Percentiles rank a stretch among this genome's conserved stretches.
These are phyloP conservation scores for Poeciliopsis turrubarensis DNA, from an alignment of 2,113 vertebrate species.

Conservation along the genomic window DNA sequence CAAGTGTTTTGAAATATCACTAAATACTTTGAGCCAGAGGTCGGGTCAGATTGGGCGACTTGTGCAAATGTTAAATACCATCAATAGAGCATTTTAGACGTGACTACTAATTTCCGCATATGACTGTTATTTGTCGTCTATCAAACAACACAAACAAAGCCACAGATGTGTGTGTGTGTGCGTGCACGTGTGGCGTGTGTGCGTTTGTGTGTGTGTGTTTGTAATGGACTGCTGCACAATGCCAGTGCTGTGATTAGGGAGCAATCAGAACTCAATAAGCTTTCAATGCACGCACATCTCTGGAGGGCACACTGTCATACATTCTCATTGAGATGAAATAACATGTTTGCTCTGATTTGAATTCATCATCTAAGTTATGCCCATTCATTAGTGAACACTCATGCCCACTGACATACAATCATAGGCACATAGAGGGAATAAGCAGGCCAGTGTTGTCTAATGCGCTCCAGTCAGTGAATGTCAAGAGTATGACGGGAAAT, in stretches of 20 bases:
- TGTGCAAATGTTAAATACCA: not conserved
- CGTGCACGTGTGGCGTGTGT: no score
- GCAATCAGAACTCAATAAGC: constrained; percentile 74
- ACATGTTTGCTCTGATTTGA: constrained; percentile 18
- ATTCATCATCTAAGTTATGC: constrained; percentile 2
- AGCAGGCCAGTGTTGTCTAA: not conserved
- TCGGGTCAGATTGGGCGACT: no score
- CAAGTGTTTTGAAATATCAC: no score
- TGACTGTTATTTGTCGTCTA: constrained; percentile 3
- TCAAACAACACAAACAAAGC: not conserved
- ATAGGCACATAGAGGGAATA: not conserved
- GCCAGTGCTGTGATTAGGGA: constrained; percentile 63
- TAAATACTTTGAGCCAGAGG: no score
- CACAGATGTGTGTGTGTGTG: not conserved
- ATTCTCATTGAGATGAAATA: constrained; percentile 28
- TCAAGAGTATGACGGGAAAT: constrained; percentile 11
- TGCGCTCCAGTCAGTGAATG: constrained; percentile 5
- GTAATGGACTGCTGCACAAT: constrained; percentile 42
- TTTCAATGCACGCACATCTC: constrained; percentile 41
- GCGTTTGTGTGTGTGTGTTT: constrained; percentile 3
- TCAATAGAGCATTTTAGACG: not conserved
- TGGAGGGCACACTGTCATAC: constrained; percentile 26
- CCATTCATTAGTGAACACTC: constrained; percentile 14
- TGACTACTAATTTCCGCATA: not conserved
- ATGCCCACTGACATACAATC: constrained; percentile 4